Conservation (phyloP, 2,888 invertebrate genomes). For the Stomorhina lunata region DNA sequence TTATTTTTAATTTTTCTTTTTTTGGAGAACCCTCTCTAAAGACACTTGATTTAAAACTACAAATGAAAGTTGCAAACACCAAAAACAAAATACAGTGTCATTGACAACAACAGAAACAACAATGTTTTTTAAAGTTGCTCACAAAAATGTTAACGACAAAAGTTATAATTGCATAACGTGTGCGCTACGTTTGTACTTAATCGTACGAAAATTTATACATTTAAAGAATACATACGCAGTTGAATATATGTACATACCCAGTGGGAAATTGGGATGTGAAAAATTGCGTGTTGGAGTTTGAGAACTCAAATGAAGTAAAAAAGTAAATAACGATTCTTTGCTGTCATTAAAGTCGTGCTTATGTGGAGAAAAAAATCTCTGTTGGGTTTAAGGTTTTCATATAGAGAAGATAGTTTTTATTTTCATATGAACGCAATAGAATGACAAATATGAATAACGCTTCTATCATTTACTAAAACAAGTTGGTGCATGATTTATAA, state of each 20-base stretch:
- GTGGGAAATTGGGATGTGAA: conserved; percentile 30
- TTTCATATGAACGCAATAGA: too few species aligned
- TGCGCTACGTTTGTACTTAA: conserved; percentile 66
- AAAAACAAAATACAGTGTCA: not conserved
- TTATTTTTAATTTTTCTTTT: not conserved
- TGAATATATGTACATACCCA: conserved; percentile 12
- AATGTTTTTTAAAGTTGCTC: conserved; percentile 74
- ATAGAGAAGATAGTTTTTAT: too few species aligned
- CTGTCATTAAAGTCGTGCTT: too few species aligned
- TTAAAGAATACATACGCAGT: conserved; percentile 7
- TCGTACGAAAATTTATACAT: conserved; percentile 19
- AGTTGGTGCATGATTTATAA: too few species aligned
- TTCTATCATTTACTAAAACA: too few species aligned
- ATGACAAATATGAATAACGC: too few species aligned
- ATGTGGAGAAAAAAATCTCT: too few species aligned
- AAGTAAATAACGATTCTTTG: too few species aligned
- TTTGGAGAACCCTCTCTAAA: conserved; percentile 8
- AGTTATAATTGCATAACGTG: conserved; percentile 78
- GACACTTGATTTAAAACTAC: conserved; percentile 47
- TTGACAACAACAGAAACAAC: not conserved
- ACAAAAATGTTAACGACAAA: conserved; percentile 77
- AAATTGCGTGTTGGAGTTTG: too few species aligned
- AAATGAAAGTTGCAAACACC: conserved; percentile 9
- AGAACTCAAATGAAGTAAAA: too few species aligned
- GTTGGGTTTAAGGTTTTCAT: too few species aligned